Percentiles rank a stretch among this genome's conserved stretches.
Evolutionary conservation across 2,113 vertebrate genomes (phyloP).

Genomic region (Ivindomyrus marchei): DNA sequence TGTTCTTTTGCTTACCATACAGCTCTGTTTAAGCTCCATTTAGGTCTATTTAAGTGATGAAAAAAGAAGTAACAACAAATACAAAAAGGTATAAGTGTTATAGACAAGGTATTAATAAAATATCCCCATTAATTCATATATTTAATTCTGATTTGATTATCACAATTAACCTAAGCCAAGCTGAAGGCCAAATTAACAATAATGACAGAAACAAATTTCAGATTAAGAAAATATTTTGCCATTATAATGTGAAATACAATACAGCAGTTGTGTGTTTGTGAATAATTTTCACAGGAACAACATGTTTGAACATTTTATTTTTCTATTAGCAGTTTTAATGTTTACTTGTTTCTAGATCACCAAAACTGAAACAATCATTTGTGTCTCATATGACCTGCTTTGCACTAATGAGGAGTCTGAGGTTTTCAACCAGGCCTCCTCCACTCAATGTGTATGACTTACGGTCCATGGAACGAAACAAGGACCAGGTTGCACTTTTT

Average conservation of each 20-base stretch:
- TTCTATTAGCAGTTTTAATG: neutral
- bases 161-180: neutral
- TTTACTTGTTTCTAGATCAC: neutral
- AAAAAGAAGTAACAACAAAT: neutral
- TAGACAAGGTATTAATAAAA: neutral
- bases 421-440: neutral
- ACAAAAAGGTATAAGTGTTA: neutral
- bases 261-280: neutral
- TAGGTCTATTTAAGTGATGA: neutral
- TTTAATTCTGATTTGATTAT: neutral
- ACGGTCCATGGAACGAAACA: neutral
- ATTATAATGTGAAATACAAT: neutral
- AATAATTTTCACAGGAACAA: neutral
- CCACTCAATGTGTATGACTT: neutral
- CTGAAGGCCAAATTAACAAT: neutral
- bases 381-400: neutral
- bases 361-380: neutral
- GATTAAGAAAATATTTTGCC: neutral
- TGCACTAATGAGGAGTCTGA: neutral
- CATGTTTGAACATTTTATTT: neutral
- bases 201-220: neutral
- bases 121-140: neutral
- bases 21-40: neutral
- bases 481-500: neutral
- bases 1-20: neutral